Base-by-base conservation (phyloP, 2,113 vertebrate species). In the Chaetodon auriga region DNA sequence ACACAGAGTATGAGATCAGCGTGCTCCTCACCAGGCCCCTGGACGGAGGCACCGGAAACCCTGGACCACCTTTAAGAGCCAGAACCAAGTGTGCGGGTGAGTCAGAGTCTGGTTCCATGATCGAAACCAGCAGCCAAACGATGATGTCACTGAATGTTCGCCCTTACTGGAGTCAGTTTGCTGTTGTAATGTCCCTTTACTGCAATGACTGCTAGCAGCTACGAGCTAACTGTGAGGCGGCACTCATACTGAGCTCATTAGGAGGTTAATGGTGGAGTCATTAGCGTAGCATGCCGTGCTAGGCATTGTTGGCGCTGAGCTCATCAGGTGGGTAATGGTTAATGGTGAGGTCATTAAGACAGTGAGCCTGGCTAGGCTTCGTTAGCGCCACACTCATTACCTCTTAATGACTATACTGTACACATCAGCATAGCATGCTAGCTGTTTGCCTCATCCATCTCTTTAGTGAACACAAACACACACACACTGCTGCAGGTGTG, bases 71-170 rank as follows among this genome's bases (percentile, higher is more conserved):
- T 0, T 96, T 99, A 35, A 94, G 96, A 75, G 98, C 97, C 55
- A 96, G 96, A 68, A 99, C 98, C 41, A 99, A 99, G 88, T 99
- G 98, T 95, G 98, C 98, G 2, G 98, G 97, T 99, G 82, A 96
- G 97, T 81, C 46, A 19, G 82, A 96, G 96, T 80, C 38, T 18
- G 15, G 61, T 76, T 75, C 82, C 51, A 35, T 65, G 68, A 5
- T 73, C 0, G 1, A 21, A 49, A 14, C 53, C 4, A 13, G 49
- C 38, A 18, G n/a, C 21, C 11, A 21, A 11, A 12, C 13, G 8
- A 35, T 4, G 63, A 30, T 21, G 51, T 45, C 38, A 18, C 18
- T 35, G 55, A 46, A 41, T 41, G 43, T 46, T 73, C 0, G 38
- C 19, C 48, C 19, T 25, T 25, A 9, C 30, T 62, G 2, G 10